A percentile compares a stretch with the other conserved stretches of the same genome.
phyloP scores from a whole-genome alignment of 2,113 vertebrate genomes.

The Dromas ardeola region DNA sequence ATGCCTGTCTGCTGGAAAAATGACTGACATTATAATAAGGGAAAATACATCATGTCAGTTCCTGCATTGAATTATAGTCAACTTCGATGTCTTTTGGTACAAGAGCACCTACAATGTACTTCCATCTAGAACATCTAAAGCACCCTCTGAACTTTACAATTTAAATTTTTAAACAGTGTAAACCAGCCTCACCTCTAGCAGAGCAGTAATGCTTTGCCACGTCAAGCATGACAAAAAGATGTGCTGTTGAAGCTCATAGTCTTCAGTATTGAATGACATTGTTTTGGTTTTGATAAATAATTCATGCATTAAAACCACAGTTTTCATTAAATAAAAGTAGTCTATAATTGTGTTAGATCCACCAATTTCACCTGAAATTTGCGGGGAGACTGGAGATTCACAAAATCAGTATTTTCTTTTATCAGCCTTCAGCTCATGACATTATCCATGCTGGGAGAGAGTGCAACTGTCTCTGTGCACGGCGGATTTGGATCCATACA shows the following conservation, averaged over 20 bases:
- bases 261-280: background rate
- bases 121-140: background rate
- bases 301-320: background rate
- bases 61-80: background rate
- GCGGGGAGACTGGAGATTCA: accelerated
- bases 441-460: background rate
- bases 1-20: background rate
- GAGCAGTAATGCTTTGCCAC: background rate
- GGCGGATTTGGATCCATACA: background rate
- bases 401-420: background rate
- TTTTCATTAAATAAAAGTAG: background rate
- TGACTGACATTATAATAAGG: background rate
- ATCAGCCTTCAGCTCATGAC: background rate
- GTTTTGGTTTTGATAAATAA: background rate
- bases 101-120: background rate
- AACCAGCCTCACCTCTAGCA: background rate
- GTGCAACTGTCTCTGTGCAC: background rate
- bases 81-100: background rate
- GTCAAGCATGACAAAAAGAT: background rate
- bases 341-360: background rate
- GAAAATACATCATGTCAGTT: background rate
- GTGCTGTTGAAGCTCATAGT: background rate
- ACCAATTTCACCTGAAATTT: background rate
- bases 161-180: background rate
- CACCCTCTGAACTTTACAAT: background rate